phyloP scores from a whole-genome alignment of 1,140 invertebrate genomes.

The Neotoxoptera formosana region DNA sequence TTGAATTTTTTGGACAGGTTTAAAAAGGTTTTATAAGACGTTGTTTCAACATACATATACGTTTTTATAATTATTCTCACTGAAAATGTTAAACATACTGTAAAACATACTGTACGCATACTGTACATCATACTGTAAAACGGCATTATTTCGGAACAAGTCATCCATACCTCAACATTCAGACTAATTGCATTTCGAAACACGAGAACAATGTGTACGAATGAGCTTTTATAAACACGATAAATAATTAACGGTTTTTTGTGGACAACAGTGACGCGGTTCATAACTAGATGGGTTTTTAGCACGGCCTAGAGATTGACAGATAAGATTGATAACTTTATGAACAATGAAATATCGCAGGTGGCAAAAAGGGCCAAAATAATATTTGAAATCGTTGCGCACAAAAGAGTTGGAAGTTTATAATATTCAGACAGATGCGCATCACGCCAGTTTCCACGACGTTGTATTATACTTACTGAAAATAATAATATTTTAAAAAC shows the following conservation, averaged over 20 bases:
- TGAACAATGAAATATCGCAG: slow-evolving; percentile 9
- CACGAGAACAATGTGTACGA: background rate
- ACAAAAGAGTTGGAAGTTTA: background rate
- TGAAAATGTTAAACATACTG: too few species aligned
- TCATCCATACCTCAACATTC: background rate
- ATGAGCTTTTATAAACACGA: background rate
- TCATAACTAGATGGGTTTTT: background rate
- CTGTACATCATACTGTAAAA: too few species aligned
- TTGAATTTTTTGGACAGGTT: background rate
- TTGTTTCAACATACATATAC: background rate
- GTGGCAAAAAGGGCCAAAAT: background rate
- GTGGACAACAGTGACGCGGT: background rate
- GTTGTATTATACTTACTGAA: background rate
- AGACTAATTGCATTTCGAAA: background rate
- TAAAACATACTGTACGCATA: too few species aligned
- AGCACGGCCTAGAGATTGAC: background rate
- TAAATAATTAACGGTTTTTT: background rate
- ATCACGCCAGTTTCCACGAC: background rate
- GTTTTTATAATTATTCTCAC: background rate
- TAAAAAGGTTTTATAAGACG: background rate
- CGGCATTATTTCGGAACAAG: background rate
- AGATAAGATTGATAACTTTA: background rate
- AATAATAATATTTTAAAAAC: background rate
- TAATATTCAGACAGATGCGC: background rate
- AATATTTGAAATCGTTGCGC: background rate